Percentiles rank a stretch among this genome's conserved stretches.
phyloP scores from a whole-genome alignment of 2,797 vertebrate species.

The Pangasius sanitwongsei region DNA sequence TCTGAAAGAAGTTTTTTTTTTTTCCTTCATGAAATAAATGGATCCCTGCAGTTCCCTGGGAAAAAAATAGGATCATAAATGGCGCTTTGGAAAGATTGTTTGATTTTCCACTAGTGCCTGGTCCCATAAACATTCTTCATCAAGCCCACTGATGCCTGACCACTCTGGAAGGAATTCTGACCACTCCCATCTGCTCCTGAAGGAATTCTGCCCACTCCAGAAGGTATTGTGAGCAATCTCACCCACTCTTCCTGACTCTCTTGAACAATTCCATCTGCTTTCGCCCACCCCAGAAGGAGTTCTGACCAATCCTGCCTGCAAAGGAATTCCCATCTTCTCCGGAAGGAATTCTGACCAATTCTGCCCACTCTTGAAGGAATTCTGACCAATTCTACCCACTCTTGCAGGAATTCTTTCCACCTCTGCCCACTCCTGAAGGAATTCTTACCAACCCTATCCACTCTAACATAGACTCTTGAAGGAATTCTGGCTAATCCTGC shows the following conservation, averaged over 20 bases:
- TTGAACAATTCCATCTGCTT: neutral
- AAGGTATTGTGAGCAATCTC: neutral
- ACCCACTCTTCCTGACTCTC: neutral
- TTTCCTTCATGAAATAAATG: neutral
- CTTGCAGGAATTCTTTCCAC: too few relatives aligned
- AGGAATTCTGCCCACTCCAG: neutral
- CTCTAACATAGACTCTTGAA: neutral
- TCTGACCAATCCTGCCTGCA: neutral
- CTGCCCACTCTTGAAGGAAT: neutral
- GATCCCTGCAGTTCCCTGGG: neutral
- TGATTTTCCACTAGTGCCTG: neutral
- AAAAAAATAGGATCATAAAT: neutral
- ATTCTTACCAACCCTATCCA: neutral
- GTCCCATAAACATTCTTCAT: neutral
- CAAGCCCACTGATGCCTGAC: neutral
- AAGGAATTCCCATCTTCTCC: neutral
- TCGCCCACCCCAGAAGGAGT: neutral
- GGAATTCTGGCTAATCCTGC: neutral
- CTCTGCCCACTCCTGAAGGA: too few relatives aligned
- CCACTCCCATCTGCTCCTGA: neutral
- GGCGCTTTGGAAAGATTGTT: neutral
- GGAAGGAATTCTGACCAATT: too few relatives aligned
- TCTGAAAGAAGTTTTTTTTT: neutral
- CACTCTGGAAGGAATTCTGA: neutral
- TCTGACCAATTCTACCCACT: neutral